Evolutionary conservation across 2,888 invertebrate species (phyloP).

Genomic region (Meiosimyza decipiens): DNA sequence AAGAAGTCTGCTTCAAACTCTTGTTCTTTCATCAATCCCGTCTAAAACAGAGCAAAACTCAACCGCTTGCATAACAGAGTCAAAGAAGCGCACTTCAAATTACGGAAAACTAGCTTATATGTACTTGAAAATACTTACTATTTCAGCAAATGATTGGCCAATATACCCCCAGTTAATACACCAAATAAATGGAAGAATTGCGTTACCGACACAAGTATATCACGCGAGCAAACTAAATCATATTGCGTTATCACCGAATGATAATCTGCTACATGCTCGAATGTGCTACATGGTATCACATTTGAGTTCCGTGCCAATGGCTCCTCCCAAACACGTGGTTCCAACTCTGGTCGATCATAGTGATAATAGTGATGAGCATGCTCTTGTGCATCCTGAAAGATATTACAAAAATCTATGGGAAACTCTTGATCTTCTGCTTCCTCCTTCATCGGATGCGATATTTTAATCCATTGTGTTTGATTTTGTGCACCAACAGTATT

Average conservation of each 20-base stretch:
- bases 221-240: constrained; percentile 67
- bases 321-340: constrained; percentile 61
- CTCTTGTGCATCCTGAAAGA: constrained; percentile 64
- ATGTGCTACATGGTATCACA: constrained; percentile 64
- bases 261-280: constrained; percentile 62
- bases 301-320: constrained; percentile 58
- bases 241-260: constrained; percentile 67
- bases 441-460: constrained; percentile 66
- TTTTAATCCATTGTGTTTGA: constrained; percentile 65
- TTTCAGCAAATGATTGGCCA: constrained; percentile 66
- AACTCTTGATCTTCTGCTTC: constrained; percentile 65
- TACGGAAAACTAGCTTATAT: too few relatives aligned
- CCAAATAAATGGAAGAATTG: constrained; percentile 69
- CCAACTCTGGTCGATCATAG: constrained; percentile 56
- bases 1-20: too few relatives aligned
- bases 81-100: too few relatives aligned
- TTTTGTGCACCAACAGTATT: constrained; percentile 56
- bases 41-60: too few relatives aligned
- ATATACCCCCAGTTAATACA: constrained; percentile 67
- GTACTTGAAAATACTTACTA: constrained; percentile 55
- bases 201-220: constrained; percentile 67
- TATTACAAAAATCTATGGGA: constrained; percentile 66
- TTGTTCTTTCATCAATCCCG: too few relatives aligned
- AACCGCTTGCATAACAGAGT: too few relatives aligned
- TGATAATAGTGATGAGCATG: constrained; percentile 65